Conservation (phyloP, 2,888 invertebrate genomes). For the Kryphioiulus occultus region DNA sequence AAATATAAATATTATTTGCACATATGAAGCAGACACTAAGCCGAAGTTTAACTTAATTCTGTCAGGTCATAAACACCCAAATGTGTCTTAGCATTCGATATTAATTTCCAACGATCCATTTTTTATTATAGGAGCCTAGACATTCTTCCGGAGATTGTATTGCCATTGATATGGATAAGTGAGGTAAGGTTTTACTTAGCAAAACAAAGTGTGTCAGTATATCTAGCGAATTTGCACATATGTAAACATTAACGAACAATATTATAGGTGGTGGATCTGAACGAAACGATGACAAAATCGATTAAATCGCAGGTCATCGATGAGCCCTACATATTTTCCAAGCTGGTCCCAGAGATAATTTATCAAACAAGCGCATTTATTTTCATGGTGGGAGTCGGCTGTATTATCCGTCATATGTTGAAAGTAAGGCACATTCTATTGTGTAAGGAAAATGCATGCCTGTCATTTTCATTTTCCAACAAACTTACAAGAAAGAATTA, state of each 20-base stretch:
- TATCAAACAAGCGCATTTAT: neutral
- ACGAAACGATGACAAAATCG: neutral
- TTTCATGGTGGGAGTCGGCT: neutral
- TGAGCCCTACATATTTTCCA: neutral
- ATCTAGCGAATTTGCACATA: too few relatives aligned
- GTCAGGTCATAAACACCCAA: too few relatives aligned
- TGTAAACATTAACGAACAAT: too few relatives aligned
- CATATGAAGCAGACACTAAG: too few relatives aligned
- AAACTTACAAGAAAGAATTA: too few relatives aligned
- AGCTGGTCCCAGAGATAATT: neutral
- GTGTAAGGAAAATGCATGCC: too few relatives aligned
- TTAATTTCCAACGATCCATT: neutral
- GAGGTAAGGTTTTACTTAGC: neutral
- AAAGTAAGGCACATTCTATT: neutral
- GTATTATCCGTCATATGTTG: neutral
- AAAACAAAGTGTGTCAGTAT: too few relatives aligned
- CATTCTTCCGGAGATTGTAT: neutral
- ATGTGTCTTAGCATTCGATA: too few relatives aligned
- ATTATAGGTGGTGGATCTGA: neutral
- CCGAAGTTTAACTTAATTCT: too few relatives aligned
- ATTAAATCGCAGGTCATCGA: neutral
- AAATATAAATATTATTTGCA: too few relatives aligned
- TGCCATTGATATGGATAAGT: constrained; percentile 39
- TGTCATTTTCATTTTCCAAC: too few relatives aligned
- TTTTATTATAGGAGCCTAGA: neutral